Evolutionary conservation across 1,140 invertebrate genomes (phyloP).

Genomic region (Lepeophtheirus salmonis): DNA sequence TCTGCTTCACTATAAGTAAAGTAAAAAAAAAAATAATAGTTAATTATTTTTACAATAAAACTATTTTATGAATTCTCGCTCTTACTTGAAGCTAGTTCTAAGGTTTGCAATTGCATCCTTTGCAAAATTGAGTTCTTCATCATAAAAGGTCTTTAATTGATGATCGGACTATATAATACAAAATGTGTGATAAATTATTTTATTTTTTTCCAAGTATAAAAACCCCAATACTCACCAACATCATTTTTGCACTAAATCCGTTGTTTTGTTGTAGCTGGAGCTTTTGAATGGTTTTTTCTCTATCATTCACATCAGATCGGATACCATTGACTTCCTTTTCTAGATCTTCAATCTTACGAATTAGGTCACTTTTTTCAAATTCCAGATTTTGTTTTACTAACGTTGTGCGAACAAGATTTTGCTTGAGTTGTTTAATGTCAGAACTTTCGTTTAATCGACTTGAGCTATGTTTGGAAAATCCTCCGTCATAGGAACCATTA

Average conservation of each 20-base stretch:
- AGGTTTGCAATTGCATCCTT: constrained; percentile 29
- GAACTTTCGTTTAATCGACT: not conserved
- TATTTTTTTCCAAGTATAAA: no score
- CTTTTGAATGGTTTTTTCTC: constrained; percentile 26
- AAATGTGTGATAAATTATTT: no score
- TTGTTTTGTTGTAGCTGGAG: constrained; percentile 16
- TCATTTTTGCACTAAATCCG: no score
- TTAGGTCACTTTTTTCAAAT: constrained; percentile 26
- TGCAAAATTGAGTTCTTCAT: constrained; percentile 30
- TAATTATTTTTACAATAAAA: not conserved
- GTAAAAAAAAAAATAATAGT: not conserved
- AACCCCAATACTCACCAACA: no score
- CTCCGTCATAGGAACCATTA: not conserved
- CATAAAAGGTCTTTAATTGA: constrained; percentile 11
- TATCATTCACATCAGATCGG: constrained; percentile 22
- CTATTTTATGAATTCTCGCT: not conserved
- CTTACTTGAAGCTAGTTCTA: constrained; percentile 26
- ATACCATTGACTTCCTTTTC: constrained; percentile 27
- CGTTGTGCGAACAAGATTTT: constrained; percentile 24
- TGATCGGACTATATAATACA: not conserved
- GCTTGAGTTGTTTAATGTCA: constrained; percentile 22
- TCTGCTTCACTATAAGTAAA: constrained; percentile 25
- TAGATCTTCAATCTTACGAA: constrained; percentile 25
- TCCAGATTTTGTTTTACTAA: constrained; percentile 25
- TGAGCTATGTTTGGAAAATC: not conserved